Evolutionary conservation across 2,888 invertebrate species (phyloP).

Genomic region (Coelopa pilipes): DNA sequence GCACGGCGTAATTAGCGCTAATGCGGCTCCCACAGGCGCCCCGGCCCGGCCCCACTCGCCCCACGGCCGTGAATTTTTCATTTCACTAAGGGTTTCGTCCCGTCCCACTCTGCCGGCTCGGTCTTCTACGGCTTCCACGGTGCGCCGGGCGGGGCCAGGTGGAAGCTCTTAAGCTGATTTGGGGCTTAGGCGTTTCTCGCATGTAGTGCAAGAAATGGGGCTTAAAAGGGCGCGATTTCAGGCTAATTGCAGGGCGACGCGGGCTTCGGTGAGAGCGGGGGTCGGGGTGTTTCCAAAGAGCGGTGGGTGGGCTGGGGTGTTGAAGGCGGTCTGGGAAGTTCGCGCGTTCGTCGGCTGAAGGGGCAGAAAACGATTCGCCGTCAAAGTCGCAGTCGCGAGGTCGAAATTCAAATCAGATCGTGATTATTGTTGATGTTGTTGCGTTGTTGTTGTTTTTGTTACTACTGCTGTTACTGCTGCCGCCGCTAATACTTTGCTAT

Average conservation of each 20-base stretch:
- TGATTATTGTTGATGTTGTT: neutral
- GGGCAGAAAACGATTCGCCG: no score
- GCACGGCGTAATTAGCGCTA: conserved; percentile 48
- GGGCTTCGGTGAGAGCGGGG: neutral
- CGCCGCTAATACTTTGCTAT: no score
- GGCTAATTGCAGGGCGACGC: conserved; percentile 17
- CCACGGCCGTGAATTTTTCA: neutral
- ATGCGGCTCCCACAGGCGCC: conserved; percentile 47
- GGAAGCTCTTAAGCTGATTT: conserved; percentile 64
- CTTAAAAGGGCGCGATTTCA: conserved; percentile 24
- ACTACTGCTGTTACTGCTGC: no score
- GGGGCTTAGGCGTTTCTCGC: conserved; percentile 50
- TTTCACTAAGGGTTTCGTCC: no score
- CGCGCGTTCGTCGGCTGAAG: no score
- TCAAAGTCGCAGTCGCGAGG: no score
- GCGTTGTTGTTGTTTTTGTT: neutral
- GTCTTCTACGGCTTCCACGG: conserved; percentile 23
- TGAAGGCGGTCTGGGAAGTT: no score
- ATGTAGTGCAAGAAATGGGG: conserved; percentile 21
- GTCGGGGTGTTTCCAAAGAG: no score
- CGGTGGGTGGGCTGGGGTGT: no score
- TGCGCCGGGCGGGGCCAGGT: conserved; percentile 44
- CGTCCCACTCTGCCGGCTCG: no score
- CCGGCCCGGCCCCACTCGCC: no score
- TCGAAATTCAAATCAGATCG: no score